phyloP scores from a whole-genome alignment of 2,797 vertebrate species.

The Lepilemur ruficaudatus region DNA sequence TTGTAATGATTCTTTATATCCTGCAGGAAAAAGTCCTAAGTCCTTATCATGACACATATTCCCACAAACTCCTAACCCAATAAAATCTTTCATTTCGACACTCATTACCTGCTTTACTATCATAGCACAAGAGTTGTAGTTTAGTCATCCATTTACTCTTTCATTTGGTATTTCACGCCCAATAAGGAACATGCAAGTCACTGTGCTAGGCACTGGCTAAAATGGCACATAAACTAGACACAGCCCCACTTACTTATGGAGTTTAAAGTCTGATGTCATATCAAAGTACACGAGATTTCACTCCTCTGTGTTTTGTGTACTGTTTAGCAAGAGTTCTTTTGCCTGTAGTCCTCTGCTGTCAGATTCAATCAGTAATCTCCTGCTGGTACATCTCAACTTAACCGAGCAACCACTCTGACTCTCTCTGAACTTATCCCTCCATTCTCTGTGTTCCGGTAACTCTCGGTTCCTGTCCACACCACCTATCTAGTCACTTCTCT shows the following conservation, averaged over 20 bases:
- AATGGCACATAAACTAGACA: neutral
- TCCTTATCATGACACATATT: neutral
- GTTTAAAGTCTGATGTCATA: neutral
- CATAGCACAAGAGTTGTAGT: neutral
- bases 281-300: neutral
- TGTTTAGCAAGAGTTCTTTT: neutral
- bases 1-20: neutral
- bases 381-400: neutral
- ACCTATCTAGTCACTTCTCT: neutral
- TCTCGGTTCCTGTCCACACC: neutral
- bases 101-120: neutral
- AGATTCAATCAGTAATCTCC: neutral
- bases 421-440: rapidly evolving
- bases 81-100: neutral
- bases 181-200: neutral
- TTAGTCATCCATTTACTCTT: neutral
- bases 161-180: neutral
- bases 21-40: neutral
- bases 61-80: neutral
- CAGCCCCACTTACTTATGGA: neutral
- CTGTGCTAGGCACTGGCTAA: neutral
- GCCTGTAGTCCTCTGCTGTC: neutral
- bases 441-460: no score
- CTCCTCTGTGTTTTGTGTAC: neutral
- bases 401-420: neutral